These are phyloP conservation scores for Rhopalosiphum maidis DNA, from an alignment of 1,140 invertebrate genomes.

Conservation along the genomic window DNA sequence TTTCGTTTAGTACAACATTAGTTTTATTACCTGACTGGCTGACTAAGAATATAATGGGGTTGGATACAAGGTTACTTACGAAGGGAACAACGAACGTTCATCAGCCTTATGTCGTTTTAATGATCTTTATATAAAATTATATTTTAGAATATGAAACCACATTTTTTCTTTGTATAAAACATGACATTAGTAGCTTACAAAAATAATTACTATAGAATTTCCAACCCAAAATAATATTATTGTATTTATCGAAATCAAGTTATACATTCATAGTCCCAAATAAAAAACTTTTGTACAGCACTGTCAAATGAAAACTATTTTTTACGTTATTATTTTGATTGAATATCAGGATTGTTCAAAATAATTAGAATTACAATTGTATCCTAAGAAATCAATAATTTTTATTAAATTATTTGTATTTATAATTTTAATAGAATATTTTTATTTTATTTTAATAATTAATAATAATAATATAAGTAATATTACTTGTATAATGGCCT, in stretches of 20 bases:
- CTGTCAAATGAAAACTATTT: neutral
- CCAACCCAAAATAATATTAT: neutral
- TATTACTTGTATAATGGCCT: neutral
- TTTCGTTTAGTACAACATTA: neutral
- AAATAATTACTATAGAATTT: neutral
- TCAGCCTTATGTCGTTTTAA: neutral
- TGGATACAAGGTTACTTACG: neutral
- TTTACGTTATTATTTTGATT: neutral
- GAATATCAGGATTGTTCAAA: neutral
- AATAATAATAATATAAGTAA: neutral
- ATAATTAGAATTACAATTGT: neutral
- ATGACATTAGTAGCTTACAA: neutral
- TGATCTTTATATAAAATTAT: neutral
- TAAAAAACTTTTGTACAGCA: neutral
- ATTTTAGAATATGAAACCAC: neutral
- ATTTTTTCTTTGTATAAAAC: neutral
- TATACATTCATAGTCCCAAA: neutral
- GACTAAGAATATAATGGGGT: neutral
- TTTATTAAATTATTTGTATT: neutral
- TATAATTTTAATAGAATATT: neutral
- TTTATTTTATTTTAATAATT: neutral
- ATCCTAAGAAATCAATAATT: neutral
- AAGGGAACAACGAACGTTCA: neutral
- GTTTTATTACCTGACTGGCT: conserved; percentile 4
- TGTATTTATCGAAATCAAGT: neutral